A percentile compares a stretch with the other conserved stretches of the same genome.
Conservation (phyloP, 2,113 vertebrate species). For the Amphiprion percula region DNA sequence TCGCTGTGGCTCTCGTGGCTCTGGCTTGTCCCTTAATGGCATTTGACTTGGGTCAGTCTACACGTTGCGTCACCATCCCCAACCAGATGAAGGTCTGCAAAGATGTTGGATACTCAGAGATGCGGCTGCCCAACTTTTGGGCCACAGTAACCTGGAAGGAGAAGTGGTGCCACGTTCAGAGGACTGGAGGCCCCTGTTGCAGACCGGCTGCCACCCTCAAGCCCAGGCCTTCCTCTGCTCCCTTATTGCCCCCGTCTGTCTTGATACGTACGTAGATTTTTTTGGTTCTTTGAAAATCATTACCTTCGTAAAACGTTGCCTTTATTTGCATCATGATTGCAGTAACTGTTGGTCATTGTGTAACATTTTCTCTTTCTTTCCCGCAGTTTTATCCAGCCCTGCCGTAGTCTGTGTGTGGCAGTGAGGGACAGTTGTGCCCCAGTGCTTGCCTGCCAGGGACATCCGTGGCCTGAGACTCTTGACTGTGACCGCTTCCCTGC, state of each 20-base stretch:
- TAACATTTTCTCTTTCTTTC: constrained; percentile 11
- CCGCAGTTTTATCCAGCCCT: constrained; percentile 91
- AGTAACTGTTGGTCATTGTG: neutral
- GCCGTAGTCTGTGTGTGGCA: constrained; percentile 87
- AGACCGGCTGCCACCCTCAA: constrained; percentile 89
- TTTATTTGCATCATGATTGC: neutral
- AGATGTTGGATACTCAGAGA: constrained; percentile 89
- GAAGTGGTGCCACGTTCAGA: constrained; percentile 88
- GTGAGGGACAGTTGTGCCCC: constrained; percentile 90
- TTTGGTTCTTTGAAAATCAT: neutral
- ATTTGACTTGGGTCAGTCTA: constrained; percentile 91
- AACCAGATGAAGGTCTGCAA: constrained; percentile 89
- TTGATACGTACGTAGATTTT: constrained; percentile 88
- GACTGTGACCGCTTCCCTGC: constrained; percentile 88
- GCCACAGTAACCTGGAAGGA: constrained; percentile 87
- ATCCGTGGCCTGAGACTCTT: constrained; percentile 86
- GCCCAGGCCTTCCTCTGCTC: constrained; percentile 90
- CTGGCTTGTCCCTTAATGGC: constrained; percentile 58
- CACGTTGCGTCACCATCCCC: constrained; percentile 89
- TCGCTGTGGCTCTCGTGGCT: constrained; percentile 54
- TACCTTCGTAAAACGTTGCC: neutral
- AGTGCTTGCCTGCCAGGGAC: constrained; percentile 87
- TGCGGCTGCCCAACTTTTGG: constrained; percentile 93
- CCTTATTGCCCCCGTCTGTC: constrained; percentile 89
- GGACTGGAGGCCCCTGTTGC: constrained; percentile 86